Evolutionary conservation across 2,797 vertebrate genomes (phyloP), one percentile per base, ranked within the genome.

Genomic region (Anabas testudineus): DNA sequence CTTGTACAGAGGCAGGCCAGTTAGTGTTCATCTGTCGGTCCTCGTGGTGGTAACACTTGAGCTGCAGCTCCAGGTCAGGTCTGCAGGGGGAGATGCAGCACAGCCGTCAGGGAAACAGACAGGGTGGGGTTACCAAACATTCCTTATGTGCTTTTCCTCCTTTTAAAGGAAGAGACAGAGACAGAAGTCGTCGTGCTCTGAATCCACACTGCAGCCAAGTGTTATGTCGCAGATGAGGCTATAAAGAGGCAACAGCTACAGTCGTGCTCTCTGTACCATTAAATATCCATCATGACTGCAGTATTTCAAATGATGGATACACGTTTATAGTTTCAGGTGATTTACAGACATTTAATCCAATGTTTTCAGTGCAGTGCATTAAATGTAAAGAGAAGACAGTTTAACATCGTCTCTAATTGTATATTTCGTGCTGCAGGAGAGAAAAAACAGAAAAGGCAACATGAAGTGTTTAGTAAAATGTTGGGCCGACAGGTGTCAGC

Each of bases 11-110:
- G 1, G 96, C 97, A 0, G 97, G 97, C 97, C 97, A 99, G 94
- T 99, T 99, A 14, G 97, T 98, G 90, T 97, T 98, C 96, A 97
- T 97, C 88, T 99, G 97, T 41, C 97, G 85, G 93, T 99, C 97
- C 83, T 99, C 97, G 0, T 99, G 97, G 86, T 99, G 97, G 87
- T 98, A 99, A 87, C 97, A 99, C 83, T 99, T 98, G 74, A 99
- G 97, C 93, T 99, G 97, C 80, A 99, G 90, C 92, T 99, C 97
- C 83, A 99, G 87, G 60, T 99, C 97, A 0, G 97, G 97, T 87
- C 97, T 99, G 80, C 80, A 65, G 84, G 76, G 75, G 83, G 78
- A 66, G 67, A 88, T 69, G 74, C 37, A 73, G 6, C 70, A 81
- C 72, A 76, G 16, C n/a, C 1, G 5, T 80, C 30, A 71, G 14